Evolutionary conservation across 2,797 vertebrate species (phyloP), one percentile per base, ranked within the genome.

Genomic region (Centropyge bicolor): DNA sequence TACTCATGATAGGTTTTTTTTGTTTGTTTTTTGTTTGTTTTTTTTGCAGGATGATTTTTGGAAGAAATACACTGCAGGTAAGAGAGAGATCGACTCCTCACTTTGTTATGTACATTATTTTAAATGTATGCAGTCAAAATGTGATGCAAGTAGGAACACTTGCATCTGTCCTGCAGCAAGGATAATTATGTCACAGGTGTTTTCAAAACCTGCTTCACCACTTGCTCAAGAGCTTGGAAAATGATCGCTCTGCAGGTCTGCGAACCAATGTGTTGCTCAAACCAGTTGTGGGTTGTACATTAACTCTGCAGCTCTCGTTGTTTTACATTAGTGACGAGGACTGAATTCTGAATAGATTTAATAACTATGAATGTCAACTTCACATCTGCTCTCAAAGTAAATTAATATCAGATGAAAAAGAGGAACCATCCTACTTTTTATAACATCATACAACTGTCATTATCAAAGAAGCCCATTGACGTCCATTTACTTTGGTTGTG

Each of bases 1-100:
- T 41, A 49, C 67, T 86, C 51, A 74, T 67, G 1, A 14, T n/a
- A n/a, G n/a, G n/a, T n/a, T n/a, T n/a, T n/a, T n/a, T n/a, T n/a
- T n/a, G n/a, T n/a, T n/a, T n/a, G n/a, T n/a, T n/a, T n/a, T n/a
- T n/a, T n/a, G n/a, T n/a, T n/a, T 54, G 10, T 49, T 74, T 82
- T 93, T 38, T 82, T 90, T 86, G 40, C 80, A 99, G 98, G 90
- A 94, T 51, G 40, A 1, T 1, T 99, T 99, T 90, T 99, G 98
- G 98, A 96, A 94, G 70, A 41, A 91, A 7, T 99, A 99, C 88
- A 95, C 78, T 6, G 38, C 36, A 71, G 95, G 95, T 96, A 91
- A 93, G 91, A 62, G 13, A 12, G 2, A 17, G 11, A 22, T 4
- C 13, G 0, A 27, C 1, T 8, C 1, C 6, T 57, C 4, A 0